phyloP scores from a whole-genome alignment of 2,113 vertebrate species.

The Lasiurus borealis region DNA sequence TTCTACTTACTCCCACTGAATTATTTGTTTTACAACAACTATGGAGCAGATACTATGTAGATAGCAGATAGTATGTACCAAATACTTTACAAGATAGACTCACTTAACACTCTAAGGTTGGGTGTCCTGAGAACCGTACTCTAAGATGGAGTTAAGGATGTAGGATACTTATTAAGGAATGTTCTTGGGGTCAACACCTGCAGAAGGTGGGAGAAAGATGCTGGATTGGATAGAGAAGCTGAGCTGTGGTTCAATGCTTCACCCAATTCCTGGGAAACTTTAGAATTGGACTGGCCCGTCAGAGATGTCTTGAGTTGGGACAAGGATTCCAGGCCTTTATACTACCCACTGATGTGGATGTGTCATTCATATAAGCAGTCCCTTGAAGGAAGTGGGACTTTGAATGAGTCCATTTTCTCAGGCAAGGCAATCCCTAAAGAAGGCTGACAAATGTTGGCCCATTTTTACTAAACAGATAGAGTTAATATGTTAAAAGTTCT shows the following conservation, averaged over 20 bases:
- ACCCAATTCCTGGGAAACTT: neutral
- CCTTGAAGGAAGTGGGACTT: neutral
- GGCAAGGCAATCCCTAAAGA: neutral
- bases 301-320: neutral
- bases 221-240: neutral
- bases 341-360: neutral
- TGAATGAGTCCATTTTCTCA: neutral
- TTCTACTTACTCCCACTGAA: neutral
- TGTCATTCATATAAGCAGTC: neutral
- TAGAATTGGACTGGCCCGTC: neutral
- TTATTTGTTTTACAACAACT: neutral
- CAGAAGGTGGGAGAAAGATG: neutral
- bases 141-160: neutral
- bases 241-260: neutral
- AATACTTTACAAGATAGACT: neutral
- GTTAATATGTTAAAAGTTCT: neutral
- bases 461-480: neutral
- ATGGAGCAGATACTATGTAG: neutral
- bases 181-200: neutral
- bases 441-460: neutral
- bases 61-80: neutral
- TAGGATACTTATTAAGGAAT: neutral
- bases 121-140: neutral
- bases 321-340: neutral
- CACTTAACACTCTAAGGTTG: neutral